A percentile compares a stretch with the other conserved stretches of the same genome.
These are phyloP conservation scores for Corythornis cristatus DNA, from an alignment of 2,113 vertebrate genomes.

Conservation along the genomic window DNA sequence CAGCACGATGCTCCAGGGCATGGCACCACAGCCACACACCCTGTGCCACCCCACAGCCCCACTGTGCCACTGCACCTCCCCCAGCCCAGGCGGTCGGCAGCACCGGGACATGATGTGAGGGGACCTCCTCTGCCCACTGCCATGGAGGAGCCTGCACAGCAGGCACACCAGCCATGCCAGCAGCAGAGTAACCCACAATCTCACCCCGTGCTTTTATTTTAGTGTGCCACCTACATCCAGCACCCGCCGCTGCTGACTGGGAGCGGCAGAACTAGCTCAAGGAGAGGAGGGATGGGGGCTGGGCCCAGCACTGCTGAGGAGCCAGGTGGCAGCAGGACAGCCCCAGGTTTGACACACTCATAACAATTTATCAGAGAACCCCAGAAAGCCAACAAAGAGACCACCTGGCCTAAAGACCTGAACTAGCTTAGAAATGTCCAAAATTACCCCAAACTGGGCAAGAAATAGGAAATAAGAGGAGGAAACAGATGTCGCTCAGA, in stretches of 20 bases:
- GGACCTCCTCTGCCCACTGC: neutral
- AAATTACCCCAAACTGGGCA: neutral
- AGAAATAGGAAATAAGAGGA: neutral
- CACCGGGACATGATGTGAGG: fast-evolving
- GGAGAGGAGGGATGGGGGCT: neutral
- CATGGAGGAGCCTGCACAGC: fast-evolving
- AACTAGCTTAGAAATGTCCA: neutral
- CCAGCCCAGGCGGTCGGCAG: neutral
- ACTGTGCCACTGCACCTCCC: neutral
- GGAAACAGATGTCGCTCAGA: slow-evolving; percentile 46
- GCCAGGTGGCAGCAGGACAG: fast-evolving
- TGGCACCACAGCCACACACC: neutral
- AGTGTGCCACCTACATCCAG: slow-evolving; percentile 35
- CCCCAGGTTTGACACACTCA: too few relatives aligned
- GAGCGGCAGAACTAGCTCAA: slow-evolving; percentile 43
- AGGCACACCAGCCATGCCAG: neutral
- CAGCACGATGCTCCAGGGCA: neutral
- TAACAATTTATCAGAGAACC: neutral
- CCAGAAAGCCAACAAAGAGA: neutral
- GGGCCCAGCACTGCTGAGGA: neutral
- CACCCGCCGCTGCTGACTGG: neutral
- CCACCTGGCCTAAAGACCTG: neutral
- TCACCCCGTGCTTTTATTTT: neutral
- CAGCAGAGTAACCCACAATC: neutral
- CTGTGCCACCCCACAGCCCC: fast-evolving